Evolutionary conservation across 2,113 vertebrate species (phyloP), one percentile per base, ranked within the genome.

Genomic region (Melospiza melodia): DNA sequence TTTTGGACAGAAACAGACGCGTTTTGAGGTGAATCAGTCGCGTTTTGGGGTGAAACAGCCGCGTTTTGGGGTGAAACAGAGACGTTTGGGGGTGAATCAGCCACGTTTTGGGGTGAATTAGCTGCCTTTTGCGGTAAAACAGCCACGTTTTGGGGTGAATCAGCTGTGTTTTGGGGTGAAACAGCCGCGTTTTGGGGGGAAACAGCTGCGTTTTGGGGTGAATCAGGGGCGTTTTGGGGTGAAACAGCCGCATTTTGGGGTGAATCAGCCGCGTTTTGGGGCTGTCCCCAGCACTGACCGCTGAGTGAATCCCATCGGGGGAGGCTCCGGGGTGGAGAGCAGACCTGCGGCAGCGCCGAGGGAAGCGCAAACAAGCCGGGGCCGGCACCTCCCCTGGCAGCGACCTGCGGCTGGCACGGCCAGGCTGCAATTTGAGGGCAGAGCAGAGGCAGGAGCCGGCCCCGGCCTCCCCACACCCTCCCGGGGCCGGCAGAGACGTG

Each of bases 371-470:
- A 93, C 90, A 94, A 91, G 62, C 92, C 7, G 58, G 63, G 71
- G 37, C 84, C 55, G 55, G 94, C 94, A 81, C 87, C 92, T 94
- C 90, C 90, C 94, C 92, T 89, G 94, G 95, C 89, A 90, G 48
- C 19, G 9, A 74, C 59, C 49, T 6, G 33, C 74, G 25, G 44
- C 82, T 93, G 95, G 95, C 95, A 89, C 12, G 5, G 72, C 79
- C 94, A 59, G 80, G 76, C 92, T 95, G 87, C 95, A 95, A 95
- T 96, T 95, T 94, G 94, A 94, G 95, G 95, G 95, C 77, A 96
- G 84, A 77, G 87, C 23, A 18, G 80, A 86, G 67, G 90, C 92
- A 91, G 81, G 73, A 94, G 67, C 80, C 23, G 25, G 41, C 17
- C 48, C 66, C 3, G 54, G 72, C 11, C 8, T 68, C 92, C 92